Conservation (phyloP, 1,140 invertebrate genomes). For the Diabrotica undecimpunctata region DNA sequence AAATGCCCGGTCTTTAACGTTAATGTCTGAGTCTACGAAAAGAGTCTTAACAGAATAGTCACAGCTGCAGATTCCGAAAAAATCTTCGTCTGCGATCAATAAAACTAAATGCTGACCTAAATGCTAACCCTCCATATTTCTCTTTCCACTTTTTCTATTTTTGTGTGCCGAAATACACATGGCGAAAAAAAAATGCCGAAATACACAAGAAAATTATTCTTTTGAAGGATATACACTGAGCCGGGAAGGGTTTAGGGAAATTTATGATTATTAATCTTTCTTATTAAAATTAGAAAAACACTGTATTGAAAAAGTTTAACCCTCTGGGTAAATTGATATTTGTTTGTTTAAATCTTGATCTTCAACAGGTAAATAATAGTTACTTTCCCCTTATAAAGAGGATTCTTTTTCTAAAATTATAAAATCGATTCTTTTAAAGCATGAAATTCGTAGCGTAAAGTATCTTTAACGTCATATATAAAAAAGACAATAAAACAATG, state of each 20-base stretch:
- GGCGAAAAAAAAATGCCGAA: constrained; percentile 18
- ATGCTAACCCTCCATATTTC: constrained; percentile 41
- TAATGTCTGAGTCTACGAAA: constrained; percentile 25
- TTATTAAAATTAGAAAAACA: background rate
- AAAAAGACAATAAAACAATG: too few species aligned
- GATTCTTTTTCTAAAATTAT: too few species aligned
- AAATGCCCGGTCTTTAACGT: too few species aligned
- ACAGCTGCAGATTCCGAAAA: constrained; percentile 39
- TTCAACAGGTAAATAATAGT: too few species aligned
- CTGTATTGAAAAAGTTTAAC: too few species aligned
- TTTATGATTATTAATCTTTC: background rate
- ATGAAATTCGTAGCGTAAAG: too few species aligned
- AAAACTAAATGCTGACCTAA: constrained; percentile 46
- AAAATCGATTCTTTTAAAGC: too few species aligned
- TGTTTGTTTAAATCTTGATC: too few species aligned
- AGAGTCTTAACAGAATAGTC: constrained; percentile 39
- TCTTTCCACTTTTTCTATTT: constrained; percentile 21
- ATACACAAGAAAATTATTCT: constrained; percentile 11
- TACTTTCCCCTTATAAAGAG: too few species aligned
- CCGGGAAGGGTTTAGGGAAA: background rate
- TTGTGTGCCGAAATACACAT: background rate
- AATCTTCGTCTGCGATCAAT: constrained; percentile 45
- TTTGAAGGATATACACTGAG: background rate
- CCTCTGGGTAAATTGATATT: too few species aligned
- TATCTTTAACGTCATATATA: too few species aligned